Evolutionary conservation across 2,113 vertebrate genomes (phyloP), one percentile per base, ranked within the genome.

Genomic region (Rhinoderma darwinii): DNA sequence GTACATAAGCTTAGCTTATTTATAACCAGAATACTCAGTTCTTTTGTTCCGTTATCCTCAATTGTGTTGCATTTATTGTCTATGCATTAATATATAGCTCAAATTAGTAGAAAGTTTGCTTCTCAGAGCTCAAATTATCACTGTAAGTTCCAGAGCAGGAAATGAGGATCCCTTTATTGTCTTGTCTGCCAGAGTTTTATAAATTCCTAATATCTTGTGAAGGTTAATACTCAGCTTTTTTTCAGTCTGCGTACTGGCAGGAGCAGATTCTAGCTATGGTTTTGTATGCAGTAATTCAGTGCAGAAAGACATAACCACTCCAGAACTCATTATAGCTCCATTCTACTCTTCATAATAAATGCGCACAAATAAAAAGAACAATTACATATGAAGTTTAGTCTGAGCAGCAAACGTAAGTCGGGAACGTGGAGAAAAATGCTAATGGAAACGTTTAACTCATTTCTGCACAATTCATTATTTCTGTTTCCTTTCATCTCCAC

Each of bases 391-490:
- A 43, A 50, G 47, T 84, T 41, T 4, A 59, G 18, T 35, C 20
- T 54, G 44, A 18, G 17, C 43, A n/a, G 82, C 41, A 8, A 50
- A 17, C 43, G 41, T 30, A 39, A 61, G 82, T 37, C 32, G 82
- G 44, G 54, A 66, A 11, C 50, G 22, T 18, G 27, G 12, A 12
- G 47, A 32, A 27, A 41, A 59, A 56, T 61, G 68, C 20, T 84
- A 84, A 75, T 74, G 73, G 50, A 73, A 75, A 84, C 82, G 51
- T 56, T 73, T 54, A 59, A 74, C 83, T 59, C 50, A 74, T 84
- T 75, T 59, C 32, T 41, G 14, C 68, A 54, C 68, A 84, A 84
- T 74, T 84, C 70, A 84, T 75, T 84, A 56, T 84, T 74, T 84
- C 83, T 74, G 30, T 68, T 83, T 50, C 68, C 50, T 84, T 84